Evolutionary conservation across 2,113 vertebrate species (phyloP), one percentile per base, ranked within the genome.

Genomic region (Felis chaus): DNA sequence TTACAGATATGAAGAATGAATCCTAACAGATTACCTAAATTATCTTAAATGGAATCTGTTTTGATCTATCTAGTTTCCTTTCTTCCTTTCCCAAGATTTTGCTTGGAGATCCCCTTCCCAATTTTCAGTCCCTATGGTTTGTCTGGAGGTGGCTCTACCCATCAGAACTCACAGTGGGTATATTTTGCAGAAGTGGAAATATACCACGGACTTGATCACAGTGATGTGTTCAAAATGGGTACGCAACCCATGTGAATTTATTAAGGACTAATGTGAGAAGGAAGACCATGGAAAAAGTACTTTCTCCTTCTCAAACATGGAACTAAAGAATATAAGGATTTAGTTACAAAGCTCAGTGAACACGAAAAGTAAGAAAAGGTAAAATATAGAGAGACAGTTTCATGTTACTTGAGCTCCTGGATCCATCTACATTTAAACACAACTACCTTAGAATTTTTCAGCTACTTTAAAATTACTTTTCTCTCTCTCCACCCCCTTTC

Each of bases 1-100:
- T 94, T 96, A 81, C 0, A 88, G 23, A 89, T 36, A n/a, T 7
- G 61, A 76, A 84, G n/a, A 85, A 69, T 81, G 92, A 92, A 88
- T 71, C 4, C 23, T 21, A 76, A 91, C 50, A 91, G 53, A 96
- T 57, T 25, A 50, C 1, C 90, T 31, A 57, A 95, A 76, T 69
- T 66, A 93, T 76, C 19, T 45, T 18, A 57, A 96, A n/a, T 33
- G 18, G 53, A 88, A 68, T 85, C 45, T 93, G 21, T 66, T 94
- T 96, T 57, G 81, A 92, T 61, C 50, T 66, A 31, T 15, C 39
- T 80, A 45, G 16, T 57, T 96, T 83, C 16, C 4, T 84, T 95
- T 93, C 33, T 88, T 0, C 10, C 36, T 96, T 41, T 25, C 41
- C 73, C 4, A 45, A 86, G 31, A 83, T 66, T 89, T 95, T 53